These are phyloP conservation scores for Acanthisitta chloris DNA, from an alignment of 2,113 vertebrate species.

Conservation along the genomic window DNA sequence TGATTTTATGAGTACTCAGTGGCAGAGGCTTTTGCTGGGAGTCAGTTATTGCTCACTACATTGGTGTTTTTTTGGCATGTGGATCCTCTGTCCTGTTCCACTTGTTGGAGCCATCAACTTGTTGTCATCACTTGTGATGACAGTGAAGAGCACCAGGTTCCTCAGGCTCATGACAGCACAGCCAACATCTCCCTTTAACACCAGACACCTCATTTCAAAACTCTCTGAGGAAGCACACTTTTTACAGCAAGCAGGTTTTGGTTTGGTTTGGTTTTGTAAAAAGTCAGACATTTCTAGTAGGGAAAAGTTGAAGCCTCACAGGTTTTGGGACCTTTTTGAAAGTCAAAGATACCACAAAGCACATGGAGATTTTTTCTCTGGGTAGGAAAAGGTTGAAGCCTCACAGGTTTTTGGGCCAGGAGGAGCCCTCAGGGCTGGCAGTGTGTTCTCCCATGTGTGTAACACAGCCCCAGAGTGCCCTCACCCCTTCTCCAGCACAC, in stretches of 20 bases:
- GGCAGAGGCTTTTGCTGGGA: background rate
- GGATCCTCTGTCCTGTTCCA: background rate
- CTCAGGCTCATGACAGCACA: background rate
- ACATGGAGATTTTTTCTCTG: fast-evolving
- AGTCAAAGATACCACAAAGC: background rate
- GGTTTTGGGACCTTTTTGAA: background rate
- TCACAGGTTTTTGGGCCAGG: fast-evolving
- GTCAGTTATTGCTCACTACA: background rate
- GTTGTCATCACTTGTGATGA: no score
- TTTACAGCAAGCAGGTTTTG: background rate
- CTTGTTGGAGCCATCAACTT: background rate
- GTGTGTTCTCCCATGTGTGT: background rate
- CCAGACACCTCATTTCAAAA: background rate
- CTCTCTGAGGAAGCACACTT: background rate
- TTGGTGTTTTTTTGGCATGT: fast-evolving
- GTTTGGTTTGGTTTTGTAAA: background rate
- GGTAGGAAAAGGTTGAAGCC: no score
- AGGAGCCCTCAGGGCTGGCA: background rate
- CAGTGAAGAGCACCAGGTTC: background rate
- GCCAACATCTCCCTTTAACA: fast-evolving
- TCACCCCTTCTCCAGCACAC: background rate
- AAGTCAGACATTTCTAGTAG: background rate
- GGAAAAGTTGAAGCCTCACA: background rate
- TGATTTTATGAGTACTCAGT: no score
- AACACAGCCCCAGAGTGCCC: fast-evolving